Evolutionary conservation across 1,140 invertebrate species (phyloP), one percentile per base, ranked within the genome.

Genomic region (Adelges cooleyi): DNA sequence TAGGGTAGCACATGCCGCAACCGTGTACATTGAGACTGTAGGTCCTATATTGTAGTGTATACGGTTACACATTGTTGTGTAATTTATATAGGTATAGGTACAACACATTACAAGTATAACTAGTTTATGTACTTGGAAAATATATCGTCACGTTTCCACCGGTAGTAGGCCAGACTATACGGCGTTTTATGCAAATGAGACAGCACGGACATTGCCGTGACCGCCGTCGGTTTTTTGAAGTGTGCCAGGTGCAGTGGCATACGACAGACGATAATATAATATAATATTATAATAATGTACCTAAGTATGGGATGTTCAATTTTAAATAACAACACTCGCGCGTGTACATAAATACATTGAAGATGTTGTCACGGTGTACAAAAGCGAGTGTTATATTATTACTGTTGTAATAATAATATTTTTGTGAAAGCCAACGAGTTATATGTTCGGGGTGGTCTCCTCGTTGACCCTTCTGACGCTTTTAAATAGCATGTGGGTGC

Each of bases 111-210:
- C 5, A 33, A 33, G 29, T 33, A 33, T 33, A 33, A 33, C 5
- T 33, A 33, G 29, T 33, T 6, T n/a, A n/a, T n/a, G n/a, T 33
- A 33, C 11, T 33, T 33, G 5, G 29, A 33, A 33, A 56, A 46
- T 56, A 56, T 23, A 56, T 59, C n/a, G 25, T 17, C 54, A 44
- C 38, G 54, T 42, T 59, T 59, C 18, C 5, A 11, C 54, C 23
- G 27, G 23, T 38, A 59, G n/a, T 1, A 29, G 22, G 17, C 3
- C n/a, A 6, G 29, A 33, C 5, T 33, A 33, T 33, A 33, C 11
- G 11, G 29, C 29, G 54, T 59, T 46, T 44, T 59, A 59, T 59
- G 54, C 54, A 59, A 59, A 59, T 59, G 42, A 59, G 38, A 11
- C 11, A 33, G 29, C 11, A 33, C 29, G 29, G 5, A 5, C 11